Base-by-base conservation (phyloP, 2,113 vertebrate genomes). In the Numida meleagris region DNA sequence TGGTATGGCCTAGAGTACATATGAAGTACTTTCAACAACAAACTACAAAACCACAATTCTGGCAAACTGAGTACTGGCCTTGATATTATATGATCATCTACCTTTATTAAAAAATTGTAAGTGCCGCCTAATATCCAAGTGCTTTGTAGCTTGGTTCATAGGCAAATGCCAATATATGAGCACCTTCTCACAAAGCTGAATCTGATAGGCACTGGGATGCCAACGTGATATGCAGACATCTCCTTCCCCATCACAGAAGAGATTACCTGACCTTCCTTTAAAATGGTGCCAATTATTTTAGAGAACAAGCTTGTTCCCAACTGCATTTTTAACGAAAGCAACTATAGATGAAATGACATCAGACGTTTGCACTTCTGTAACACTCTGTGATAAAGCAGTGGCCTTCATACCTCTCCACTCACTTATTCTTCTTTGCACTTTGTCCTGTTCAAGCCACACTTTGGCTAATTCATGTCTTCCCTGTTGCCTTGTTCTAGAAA, bases 1-100 rank as follows among this genome's bases (percentile, higher is more conserved):
- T 42, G 13, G 15, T 36, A 33, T 21, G 40, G 42, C 68, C 73
- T 51, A 86, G 29, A 81, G 46, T 36, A n/a, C 0, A 0, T 0
- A 0, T 65, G 65, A 59, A 81, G 83, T 42, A 50, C 27, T 45
- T 25, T 53, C 66, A 43, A 19, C 61, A 79, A 3, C 21, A 33
- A 75, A 63, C 12, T 13, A 31, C 29, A 62, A 67, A 83, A 67
- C 16, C 21, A 71, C 21, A 62, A 3, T 42, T 11, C 13, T 68
- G 34, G n/a, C 46, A 82, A 83, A 42, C 5, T 34, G 38, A 80
- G 14, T 55, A 67, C 43, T 40, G 70, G 13, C 25, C 62, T 81
- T 92, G 58, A 51, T 0, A 0, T 45, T 43, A 8, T 46, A 15
- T 20, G 34, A 46, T 17, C 33, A 21, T 61, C 31, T 58, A 40